Evolutionary conservation across 2,797 vertebrate genomes (phyloP).

Genomic region (Acipenser transmontanus): DNA sequence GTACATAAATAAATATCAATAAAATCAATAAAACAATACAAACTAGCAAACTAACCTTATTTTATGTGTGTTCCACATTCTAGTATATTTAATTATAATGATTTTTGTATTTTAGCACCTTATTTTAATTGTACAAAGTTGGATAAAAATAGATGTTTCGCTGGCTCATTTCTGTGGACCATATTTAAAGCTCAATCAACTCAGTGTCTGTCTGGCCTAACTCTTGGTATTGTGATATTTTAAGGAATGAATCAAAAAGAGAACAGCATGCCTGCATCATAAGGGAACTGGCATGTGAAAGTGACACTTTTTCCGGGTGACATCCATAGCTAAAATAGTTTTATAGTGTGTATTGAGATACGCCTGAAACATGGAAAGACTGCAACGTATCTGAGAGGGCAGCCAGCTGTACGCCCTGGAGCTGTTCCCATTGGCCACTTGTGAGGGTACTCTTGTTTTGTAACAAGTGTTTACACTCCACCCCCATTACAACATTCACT

Average conservation of each 20-base stretch:
- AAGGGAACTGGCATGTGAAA: background rate
- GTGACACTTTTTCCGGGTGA: conserved; percentile 4
- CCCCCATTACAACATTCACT: background rate
- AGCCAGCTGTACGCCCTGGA: conserved; percentile 9
- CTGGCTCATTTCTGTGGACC: too few relatives aligned
- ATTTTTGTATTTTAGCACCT: too few relatives aligned
- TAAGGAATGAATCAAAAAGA: background rate
- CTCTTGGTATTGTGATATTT: background rate
- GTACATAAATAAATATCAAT: too few relatives aligned
- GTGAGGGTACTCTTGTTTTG: background rate
- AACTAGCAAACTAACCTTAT: too few relatives aligned
- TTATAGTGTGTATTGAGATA: background rate
- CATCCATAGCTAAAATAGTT: conserved; percentile 3
- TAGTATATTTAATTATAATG: too few relatives aligned
- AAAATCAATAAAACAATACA: too few relatives aligned
- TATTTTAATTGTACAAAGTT: too few relatives aligned
- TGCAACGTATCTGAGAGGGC: background rate
- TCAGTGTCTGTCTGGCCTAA: background rate
- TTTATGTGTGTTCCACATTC: too few relatives aligned
- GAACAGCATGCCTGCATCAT: background rate
- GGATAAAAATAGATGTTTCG: too few relatives aligned
- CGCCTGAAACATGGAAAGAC: conserved; percentile 7
- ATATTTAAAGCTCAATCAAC: background rate
- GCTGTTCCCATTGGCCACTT: conserved; percentile 2
- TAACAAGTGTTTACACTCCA: conserved; percentile 9